These are phyloP conservation scores for crab-eating macaque (Macaca fascicularis) DNA, from an alignment of 2,113 vertebrate genomes.

Conservation along the genomic window T2T-MFA8v1.1 NC_088391.1:95400001-95400500, in stretches of 20 bases:
- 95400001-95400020: background rate
- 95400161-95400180: background rate
- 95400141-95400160: background rate
- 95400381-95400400: background rate
- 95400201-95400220: background rate
- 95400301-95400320: background rate
- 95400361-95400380: background rate
- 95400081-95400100: fast-evolving
- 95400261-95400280: background rate
- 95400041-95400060: fast-evolving
- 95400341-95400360: fast-evolving
- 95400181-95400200: background rate
- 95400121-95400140: background rate
- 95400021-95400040: background rate
- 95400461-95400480: background rate
- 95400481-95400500: background rate
- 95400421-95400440: background rate
- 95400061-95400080: background rate
- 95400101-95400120: fast-evolving
- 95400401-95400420: background rate
- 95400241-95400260: background rate
- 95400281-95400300: background rate
- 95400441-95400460: background rate
- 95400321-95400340: background rate
- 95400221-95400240: background rate